Conservation (phyloP, 2,797 vertebrate genomes). For the Sardinella longiceps region DNA sequence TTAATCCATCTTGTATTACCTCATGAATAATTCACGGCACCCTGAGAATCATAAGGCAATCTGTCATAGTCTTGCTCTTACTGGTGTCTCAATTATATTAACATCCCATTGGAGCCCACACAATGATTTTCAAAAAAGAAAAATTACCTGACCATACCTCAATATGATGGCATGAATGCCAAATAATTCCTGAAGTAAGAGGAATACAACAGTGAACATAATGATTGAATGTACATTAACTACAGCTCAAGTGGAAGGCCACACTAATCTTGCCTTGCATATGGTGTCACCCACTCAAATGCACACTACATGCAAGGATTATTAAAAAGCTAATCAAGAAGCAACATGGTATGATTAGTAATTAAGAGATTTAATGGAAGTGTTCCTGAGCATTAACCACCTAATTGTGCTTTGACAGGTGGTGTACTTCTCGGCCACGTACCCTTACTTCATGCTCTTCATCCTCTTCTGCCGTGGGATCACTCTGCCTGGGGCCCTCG, state of each 20-base stretch:
- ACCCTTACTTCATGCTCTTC: slow-evolving; percentile 95
- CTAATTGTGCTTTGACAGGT: slow-evolving; percentile 77
- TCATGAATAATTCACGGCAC: slow-evolving; percentile 66
- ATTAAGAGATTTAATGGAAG: background rate
- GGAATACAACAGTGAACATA: background rate
- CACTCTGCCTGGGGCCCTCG: slow-evolving; percentile 90
- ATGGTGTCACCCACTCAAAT: slow-evolving; percentile 8
- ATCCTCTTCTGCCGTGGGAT: slow-evolving; percentile 97
- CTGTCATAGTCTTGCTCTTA: background rate
- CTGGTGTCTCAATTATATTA: slow-evolving; percentile 15
- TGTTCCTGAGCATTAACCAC: slow-evolving; percentile 31
- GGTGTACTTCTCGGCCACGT: slow-evolving; percentile 98
- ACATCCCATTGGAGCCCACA: background rate
- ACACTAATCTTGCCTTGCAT: background rate
- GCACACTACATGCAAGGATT: background rate
- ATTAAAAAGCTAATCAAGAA: slow-evolving; percentile 7
- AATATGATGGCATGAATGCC: background rate
- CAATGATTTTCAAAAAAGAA: background rate
- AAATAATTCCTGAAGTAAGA: background rate
- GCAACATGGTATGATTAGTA: background rate
- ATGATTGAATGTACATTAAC: slow-evolving; percentile 1
- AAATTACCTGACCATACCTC: background rate
- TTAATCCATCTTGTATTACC: slow-evolving; percentile 62
- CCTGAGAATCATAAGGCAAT: slow-evolving; percentile 40
- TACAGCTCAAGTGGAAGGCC: background rate